Percentiles rank a stretch among this genome's conserved stretches.
phyloP scores from a whole-genome alignment of 2,113 vertebrate species.

The Halcyon malimbica region DNA sequence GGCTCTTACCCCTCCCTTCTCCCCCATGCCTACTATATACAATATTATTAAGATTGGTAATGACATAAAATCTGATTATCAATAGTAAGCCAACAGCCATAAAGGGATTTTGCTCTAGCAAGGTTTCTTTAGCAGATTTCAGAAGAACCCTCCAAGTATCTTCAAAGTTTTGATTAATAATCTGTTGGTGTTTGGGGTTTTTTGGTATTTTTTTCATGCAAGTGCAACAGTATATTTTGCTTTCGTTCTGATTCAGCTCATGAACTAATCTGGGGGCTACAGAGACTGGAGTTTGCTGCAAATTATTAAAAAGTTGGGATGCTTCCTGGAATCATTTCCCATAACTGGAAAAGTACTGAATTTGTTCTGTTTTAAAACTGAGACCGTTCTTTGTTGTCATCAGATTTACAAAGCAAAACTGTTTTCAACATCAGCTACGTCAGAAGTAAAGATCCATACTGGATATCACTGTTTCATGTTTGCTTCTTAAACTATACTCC shows the following conservation, averaged over 20 bases:
- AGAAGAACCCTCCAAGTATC: neutral
- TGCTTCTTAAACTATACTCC: neutral
- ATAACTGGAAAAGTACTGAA: neutral
- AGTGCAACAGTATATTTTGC: neutral
- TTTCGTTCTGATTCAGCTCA: neutral
- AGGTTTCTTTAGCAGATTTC: neutral
- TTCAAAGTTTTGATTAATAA: neutral
- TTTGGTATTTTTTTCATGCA: neutral
- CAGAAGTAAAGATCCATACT: neutral
- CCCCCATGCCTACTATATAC: fast-evolving
- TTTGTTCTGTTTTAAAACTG: neutral
- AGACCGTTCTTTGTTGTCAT: neutral
- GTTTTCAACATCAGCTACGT: neutral
- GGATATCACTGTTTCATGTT: neutral
- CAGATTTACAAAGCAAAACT: neutral
- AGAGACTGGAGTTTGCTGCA: neutral
- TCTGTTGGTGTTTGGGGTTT: neutral
- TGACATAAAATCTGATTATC: neutral
- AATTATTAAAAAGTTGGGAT: neutral
- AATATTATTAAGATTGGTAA: neutral
- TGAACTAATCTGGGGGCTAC: too few relatives aligned
- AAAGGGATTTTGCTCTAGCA: neutral
- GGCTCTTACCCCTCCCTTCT: neutral
- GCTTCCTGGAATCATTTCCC: neutral
- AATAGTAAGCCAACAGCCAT: neutral